Evolutionary conservation across 2,113 vertebrate genomes (phyloP), one percentile per base, ranked within the genome.

Genomic region (Puffinus mauretanicus): DNA sequence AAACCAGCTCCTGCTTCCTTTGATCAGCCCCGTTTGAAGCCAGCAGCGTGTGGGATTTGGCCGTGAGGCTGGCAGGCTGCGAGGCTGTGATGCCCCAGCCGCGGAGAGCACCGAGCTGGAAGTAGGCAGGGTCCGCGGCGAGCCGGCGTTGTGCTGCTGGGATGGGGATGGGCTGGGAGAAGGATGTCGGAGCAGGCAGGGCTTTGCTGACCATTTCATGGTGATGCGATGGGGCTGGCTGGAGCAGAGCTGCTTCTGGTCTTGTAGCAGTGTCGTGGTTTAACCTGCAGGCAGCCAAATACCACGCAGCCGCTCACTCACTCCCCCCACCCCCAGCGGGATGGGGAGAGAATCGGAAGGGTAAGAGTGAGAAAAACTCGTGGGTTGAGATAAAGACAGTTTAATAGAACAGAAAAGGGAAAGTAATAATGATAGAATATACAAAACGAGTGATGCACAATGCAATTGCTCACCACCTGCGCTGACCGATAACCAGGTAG

Each of bases 141-240:
- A n/a, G 19, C 10, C 3, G 2, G 11, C 0, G 6, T 11, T 13
- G 24, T 4, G 16, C 57, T 70, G 44, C n/a, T 0, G 3, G 57
- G 61, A 7, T 15, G 18, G 42, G 34, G 25, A 11, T 16, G 19
- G 57, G 25, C 13, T 60, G 49, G 72, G 71, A 58, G 30, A 21
- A 49, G 47, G 69, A 7, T n/a, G 32, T 2, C 1, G 3, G 38
- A 71, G 78, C 65, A 47, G 52, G 15, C 32, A 49, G 46, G 38
- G 61, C 52, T 67, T 16, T 2, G 25, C 18, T 67, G 70, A 40
- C 10, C 17, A 0, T 58, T 61, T 54, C 13, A 3, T 20, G 38
- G 20, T 0, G 4, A 34, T 24, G 64, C 55, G 32, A 18, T 36
- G 40, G n/a, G 40, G 40, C 29, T 62, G 60, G 65, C 27, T 88